These are phyloP conservation scores for Pantala flavescens DNA, from an alignment of 1,140 invertebrate species.

Conservation along the genomic window DNA sequence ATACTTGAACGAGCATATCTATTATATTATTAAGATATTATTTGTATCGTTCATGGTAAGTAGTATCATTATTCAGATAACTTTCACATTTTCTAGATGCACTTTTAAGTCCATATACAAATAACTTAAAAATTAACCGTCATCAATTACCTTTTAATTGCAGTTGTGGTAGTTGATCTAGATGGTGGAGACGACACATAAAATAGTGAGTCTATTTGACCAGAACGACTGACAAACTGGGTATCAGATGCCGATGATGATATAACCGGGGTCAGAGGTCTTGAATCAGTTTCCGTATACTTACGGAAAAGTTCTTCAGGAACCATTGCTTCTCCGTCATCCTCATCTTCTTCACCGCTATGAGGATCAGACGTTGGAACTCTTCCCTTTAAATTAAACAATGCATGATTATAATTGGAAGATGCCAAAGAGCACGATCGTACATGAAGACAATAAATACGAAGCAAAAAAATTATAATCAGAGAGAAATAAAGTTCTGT, in stretches of 20 bases:
- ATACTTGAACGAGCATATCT: too few relatives aligned
- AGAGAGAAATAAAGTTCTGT: too few relatives aligned
- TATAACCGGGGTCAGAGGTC: constrained; percentile 60
- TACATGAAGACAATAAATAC: too few relatives aligned
- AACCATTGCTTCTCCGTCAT: constrained; percentile 28
- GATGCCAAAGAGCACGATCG: too few relatives aligned
- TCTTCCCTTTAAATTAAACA: constrained; percentile 26
- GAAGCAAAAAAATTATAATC: too few relatives aligned
- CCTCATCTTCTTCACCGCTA: constrained; percentile 21
- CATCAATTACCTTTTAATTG: not conserved
- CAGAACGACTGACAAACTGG: not conserved
- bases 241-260: constrained; percentile 31
- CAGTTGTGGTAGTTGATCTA: not conserved
- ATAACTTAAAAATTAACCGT: too few relatives aligned
- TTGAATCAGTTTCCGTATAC: constrained; percentile 68
- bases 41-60: too few relatives aligned
- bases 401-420: constrained; percentile 11
- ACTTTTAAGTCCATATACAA: too few relatives aligned
- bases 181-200: not conserved
- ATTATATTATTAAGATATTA: too few relatives aligned
- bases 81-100: too few relatives aligned
- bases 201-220: not conserved
- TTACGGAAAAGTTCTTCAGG: constrained; percentile 50
- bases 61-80: too few relatives aligned
- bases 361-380: constrained; percentile 28